Conservation (phyloP, 2,797 vertebrate species). For the Botia almorhae region DNA sequence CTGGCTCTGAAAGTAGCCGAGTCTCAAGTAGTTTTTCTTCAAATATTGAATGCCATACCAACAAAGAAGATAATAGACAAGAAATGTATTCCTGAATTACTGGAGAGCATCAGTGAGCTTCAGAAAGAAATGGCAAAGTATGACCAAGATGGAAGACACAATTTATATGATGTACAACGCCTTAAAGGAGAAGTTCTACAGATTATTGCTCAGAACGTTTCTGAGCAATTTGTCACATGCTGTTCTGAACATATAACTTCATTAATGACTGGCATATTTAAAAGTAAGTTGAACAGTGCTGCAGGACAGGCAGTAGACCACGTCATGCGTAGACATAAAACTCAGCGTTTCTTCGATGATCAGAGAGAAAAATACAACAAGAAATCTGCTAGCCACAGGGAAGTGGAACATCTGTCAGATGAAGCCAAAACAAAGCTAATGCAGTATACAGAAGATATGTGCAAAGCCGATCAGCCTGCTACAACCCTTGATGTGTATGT, state of each 20-base stretch:
- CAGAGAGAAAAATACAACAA: conserved; percentile 34
- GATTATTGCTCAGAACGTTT: conserved; percentile 14
- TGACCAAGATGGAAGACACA: conserved; percentile 49
- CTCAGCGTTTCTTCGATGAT: conserved; percentile 42
- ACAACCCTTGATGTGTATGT: conserved; percentile 40
- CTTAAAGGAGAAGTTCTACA: conserved; percentile 29
- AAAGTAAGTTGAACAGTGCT: background rate
- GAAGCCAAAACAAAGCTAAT: conserved; percentile 6
- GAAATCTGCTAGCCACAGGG: background rate
- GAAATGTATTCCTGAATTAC: conserved; percentile 30
- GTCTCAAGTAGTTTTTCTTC: background rate
- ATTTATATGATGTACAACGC: conserved; percentile 37
- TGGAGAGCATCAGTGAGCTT: conserved; percentile 17
- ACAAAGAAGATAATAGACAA: conserved; percentile 26
- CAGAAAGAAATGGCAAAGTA: conserved; percentile 5
- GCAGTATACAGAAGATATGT: conserved; percentile 37
- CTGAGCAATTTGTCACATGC: conserved; percentile 10
- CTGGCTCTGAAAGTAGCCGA: conserved; percentile 3
- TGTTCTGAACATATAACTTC: conserved; percentile 1
- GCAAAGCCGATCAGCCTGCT: conserved; percentile 3
- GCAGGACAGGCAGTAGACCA: conserved; percentile 9
- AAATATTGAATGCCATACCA: conserved; percentile 33
- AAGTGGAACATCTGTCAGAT: conserved; percentile 3
- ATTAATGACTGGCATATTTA: background rate
- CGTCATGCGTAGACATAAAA: conserved; percentile 35